A percentile compares a stretch with the other conserved stretches of the same genome.
Evolutionary conservation across 2,888 invertebrate genomes (phyloP).

Genomic region (Arctia plantaginis): DNA sequence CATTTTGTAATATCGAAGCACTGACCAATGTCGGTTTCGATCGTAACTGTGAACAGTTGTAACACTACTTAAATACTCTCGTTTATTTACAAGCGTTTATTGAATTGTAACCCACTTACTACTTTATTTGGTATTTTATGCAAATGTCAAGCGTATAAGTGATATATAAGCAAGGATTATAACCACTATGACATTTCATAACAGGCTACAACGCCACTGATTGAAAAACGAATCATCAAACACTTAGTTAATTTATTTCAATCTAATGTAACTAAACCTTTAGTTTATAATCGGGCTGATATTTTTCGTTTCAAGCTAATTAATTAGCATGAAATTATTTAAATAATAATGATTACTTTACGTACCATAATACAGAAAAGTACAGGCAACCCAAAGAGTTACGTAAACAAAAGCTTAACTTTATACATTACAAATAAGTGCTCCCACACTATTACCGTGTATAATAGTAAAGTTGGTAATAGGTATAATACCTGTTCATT

Average conservation of each 20-base stretch:
- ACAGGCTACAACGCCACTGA: too few species aligned
- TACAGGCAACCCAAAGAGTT: conserved; percentile 49
- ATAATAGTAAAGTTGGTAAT: conserved; percentile 45
- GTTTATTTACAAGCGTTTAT: conserved; percentile 5
- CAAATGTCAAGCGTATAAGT: neutral
- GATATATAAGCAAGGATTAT: neutral
- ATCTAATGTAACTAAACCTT: too few species aligned
- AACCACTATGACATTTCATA: neutral
- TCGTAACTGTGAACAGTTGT: conserved; percentile 25
- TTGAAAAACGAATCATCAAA: too few species aligned
- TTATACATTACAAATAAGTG: conserved; percentile 49
- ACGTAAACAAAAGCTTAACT: conserved; percentile 58
- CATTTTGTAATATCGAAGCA: conserved; percentile 35
- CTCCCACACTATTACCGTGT: conserved; percentile 40
- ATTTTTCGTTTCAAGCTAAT: too few species aligned
- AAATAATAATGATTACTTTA: too few species aligned
- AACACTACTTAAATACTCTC: conserved; percentile 25
- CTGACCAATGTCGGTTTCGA: conserved; percentile 31
- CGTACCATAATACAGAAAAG: neutral
- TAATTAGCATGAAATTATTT: neutral
- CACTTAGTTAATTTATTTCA: too few species aligned
- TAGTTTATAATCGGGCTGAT: too few species aligned
- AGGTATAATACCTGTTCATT: conserved; percentile 49
- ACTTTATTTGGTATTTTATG: neutral
- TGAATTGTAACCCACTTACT: neutral